A percentile compares a stretch with the other conserved stretches of the same genome.
Evolutionary conservation across 2,113 vertebrate genomes (phyloP).

Genomic region (Epinephelus fuscoguttatus): DNA sequence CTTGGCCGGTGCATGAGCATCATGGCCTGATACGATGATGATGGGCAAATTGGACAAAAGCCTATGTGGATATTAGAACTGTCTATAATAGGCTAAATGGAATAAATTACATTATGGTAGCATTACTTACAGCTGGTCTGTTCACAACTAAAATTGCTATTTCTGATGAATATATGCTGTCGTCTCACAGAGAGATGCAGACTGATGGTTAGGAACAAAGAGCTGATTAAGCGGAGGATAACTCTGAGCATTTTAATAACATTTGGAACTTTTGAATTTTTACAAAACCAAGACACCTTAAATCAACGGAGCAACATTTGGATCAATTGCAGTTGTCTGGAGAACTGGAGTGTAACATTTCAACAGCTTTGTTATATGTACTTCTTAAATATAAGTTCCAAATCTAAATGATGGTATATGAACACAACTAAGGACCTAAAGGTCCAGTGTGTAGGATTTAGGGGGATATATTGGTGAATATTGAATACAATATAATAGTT

Average conservation of each 20-base stretch:
- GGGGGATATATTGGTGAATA: no score
- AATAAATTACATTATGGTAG: slow-evolving; percentile 8
- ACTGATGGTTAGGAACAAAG: not conserved
- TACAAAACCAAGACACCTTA: not conserved
- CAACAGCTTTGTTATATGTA: not conserved
- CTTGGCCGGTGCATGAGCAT: not conserved
- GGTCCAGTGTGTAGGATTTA: no score
- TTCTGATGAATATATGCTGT: not conserved
- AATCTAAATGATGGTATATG: not conserved
- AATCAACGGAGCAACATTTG: not conserved
- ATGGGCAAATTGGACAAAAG: slow-evolving; percentile 30
- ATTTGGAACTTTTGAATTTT: not conserved
- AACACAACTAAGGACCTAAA: not conserved
- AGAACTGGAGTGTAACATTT: not conserved
- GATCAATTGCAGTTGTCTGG: not conserved
- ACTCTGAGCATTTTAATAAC: not conserved
- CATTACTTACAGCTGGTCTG: not conserved
- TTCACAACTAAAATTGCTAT: not conserved
- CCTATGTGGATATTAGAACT: slow-evolving; percentile 9
- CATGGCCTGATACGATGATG: slow-evolving; percentile 1
- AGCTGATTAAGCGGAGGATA: not conserved
- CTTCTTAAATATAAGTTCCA: not conserved
- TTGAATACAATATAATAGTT: no score
- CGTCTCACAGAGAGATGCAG: not conserved
- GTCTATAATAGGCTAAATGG: slow-evolving; percentile 13